A percentile compares a stretch with the other conserved stretches of the same genome.
These are phyloP conservation scores for Takifugu rubripes DNA, from an alignment of 2,797 vertebrate genomes.

Conservation along the genomic window DNA sequence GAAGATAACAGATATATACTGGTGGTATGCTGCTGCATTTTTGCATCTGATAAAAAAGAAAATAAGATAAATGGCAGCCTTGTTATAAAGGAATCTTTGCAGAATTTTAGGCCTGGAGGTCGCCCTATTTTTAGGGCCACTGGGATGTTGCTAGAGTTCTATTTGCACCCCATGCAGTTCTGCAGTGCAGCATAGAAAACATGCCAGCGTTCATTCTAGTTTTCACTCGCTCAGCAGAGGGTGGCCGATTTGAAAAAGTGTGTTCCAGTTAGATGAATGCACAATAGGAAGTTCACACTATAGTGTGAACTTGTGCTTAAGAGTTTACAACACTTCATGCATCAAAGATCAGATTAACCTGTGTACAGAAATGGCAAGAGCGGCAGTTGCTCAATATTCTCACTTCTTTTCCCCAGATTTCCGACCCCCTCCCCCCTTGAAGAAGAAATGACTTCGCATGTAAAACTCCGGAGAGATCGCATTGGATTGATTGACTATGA, in stretches of 20 bases:
- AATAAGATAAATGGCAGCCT: slow-evolving; percentile 33
- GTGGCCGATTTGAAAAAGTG: slow-evolving; percentile 43
- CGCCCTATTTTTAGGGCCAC: slow-evolving; percentile 63
- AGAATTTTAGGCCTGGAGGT: slow-evolving; percentile 17
- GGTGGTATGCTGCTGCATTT: not conserved
- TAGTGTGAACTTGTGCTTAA: slow-evolving; percentile 3
- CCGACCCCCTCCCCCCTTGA: slow-evolving; percentile 43
- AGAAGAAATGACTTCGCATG: slow-evolving; percentile 78
- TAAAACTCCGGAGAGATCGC: slow-evolving; percentile 77
- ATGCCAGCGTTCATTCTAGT: slow-evolving; percentile 51
- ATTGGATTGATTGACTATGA: slow-evolving; percentile 78
- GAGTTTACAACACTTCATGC: too few species aligned
- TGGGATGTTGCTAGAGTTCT: slow-evolving; percentile 58
- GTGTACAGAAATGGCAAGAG: slow-evolving; percentile 1
- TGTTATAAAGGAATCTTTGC: slow-evolving; percentile 26
- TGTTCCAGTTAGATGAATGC: slow-evolving; percentile 48
- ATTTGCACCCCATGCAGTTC: slow-evolving; percentile 53
- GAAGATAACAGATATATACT: not conserved
- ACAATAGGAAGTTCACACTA: slow-evolving; percentile 28
- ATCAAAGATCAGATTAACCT: slow-evolving; percentile 1
- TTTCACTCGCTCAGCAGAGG: slow-evolving; percentile 32
- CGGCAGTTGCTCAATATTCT: not conserved
- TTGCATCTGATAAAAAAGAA: not conserved
- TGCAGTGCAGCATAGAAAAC: slow-evolving; percentile 50
- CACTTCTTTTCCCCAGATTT: slow-evolving; percentile 52